phyloP scores from a whole-genome alignment of 2,113 vertebrate species.

The Notechis scutatus region DNA sequence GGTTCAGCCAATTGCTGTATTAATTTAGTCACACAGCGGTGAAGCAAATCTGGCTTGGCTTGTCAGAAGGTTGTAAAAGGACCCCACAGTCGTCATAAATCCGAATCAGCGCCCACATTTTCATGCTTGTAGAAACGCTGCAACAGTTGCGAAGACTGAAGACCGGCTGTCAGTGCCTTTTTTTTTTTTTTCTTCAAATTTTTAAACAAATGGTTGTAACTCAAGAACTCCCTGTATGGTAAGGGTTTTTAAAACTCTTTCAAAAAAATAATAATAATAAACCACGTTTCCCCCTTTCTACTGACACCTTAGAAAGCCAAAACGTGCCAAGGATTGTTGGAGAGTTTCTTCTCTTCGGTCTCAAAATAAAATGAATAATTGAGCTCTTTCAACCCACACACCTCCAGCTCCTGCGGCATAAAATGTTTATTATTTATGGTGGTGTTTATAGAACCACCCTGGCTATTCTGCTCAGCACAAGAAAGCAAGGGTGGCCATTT shows the following conservation, averaged over 20 bases:
- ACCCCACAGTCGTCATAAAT: background rate
- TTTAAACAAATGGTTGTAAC: background rate
- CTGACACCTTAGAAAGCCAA: background rate
- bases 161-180: background rate
- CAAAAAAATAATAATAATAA: background rate
- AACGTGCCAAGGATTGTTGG: background rate
- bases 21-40: no score
- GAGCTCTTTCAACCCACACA: constrained; percentile 12
- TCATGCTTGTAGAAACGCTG: background rate
- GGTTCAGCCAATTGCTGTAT: no score
- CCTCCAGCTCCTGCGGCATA: background rate
- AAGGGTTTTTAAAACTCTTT: background rate
- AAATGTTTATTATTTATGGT: constrained; percentile 16
- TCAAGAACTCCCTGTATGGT: background rate
- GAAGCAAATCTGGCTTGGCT: no score
- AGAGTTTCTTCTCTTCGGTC: background rate
- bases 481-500: background rate
- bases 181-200: background rate
- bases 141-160: background rate
- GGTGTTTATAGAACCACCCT: constrained; percentile 11
- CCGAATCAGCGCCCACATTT: fast-evolving
- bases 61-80: background rate
- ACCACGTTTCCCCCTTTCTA: background rate
- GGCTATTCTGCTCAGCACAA: background rate
- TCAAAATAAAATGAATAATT: constrained; percentile 7